A percentile compares a stretch with the other conserved stretches of the same genome.
phyloP scores from a whole-genome alignment of 2,113 vertebrate genomes.

The Elephantulus edwardii region DNA sequence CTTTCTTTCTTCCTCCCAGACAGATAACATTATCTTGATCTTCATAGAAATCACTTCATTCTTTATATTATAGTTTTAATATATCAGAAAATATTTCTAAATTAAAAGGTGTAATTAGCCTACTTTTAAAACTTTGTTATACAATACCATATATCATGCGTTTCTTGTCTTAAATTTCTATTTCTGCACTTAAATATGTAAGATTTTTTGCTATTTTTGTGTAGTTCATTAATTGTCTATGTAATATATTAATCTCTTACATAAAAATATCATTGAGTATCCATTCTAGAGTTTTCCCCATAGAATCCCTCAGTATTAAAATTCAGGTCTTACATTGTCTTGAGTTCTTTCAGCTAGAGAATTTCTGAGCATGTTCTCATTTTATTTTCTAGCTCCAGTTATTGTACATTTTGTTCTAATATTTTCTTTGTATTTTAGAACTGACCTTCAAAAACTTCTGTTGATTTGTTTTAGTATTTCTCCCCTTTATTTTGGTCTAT shows the following conservation, averaged over 20 bases:
- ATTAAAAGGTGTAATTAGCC: not conserved
- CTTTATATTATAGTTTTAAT: conserved; percentile 16
- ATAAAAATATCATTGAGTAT: not conserved
- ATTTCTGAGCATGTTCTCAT: too few relatives aligned
- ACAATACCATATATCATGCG: not conserved
- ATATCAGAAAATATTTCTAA: not conserved
- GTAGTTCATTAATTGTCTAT: not conserved
- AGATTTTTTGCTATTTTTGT: not conserved
- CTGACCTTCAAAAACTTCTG: too few relatives aligned
- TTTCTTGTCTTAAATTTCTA: not conserved
- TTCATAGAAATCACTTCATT: not conserved
- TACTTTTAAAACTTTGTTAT: not conserved
- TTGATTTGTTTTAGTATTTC: too few relatives aligned
- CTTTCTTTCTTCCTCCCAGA: not conserved
- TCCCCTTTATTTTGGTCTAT: too few relatives aligned
- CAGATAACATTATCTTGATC: not conserved
- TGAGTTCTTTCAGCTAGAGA: too few relatives aligned
- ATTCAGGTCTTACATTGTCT: too few relatives aligned
- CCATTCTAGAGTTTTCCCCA: too few relatives aligned
- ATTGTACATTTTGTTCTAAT: too few relatives aligned
- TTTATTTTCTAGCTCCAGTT: too few relatives aligned
- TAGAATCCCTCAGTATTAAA: too few relatives aligned
- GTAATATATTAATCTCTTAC: not conserved
- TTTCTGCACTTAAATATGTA: not conserved
- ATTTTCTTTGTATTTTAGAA: too few relatives aligned